Conservation (phyloP, 1,140 invertebrate genomes). For the Trachelipus rathkii region DNA sequence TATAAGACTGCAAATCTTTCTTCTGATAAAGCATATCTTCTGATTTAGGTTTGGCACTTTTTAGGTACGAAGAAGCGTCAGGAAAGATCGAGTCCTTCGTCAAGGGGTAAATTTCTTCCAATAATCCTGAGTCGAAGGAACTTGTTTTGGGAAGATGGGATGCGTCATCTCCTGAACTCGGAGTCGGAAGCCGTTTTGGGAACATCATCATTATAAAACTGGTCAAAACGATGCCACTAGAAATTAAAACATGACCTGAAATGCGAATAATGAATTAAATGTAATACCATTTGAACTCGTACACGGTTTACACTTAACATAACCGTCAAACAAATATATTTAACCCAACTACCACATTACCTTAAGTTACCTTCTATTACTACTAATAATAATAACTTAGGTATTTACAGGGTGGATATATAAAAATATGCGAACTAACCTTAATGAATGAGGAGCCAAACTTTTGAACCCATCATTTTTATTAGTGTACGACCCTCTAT, state of each 20-base stretch:
- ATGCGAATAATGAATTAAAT: not conserved
- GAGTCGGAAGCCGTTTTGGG: constrained; percentile 61
- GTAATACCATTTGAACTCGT: not conserved
- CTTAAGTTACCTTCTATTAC: too few relatives aligned
- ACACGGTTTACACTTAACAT: not conserved
- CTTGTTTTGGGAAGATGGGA: constrained; percentile 48
- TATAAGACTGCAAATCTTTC: not conserved
- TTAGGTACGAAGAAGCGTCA: not conserved
- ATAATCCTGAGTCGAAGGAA: constrained; percentile 14
- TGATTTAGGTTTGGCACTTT: not conserved
- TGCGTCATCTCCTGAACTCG: not conserved
- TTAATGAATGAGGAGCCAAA: too few relatives aligned
- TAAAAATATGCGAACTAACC: too few relatives aligned
- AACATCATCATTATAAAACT: constrained; percentile 84
- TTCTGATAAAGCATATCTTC: not conserved
- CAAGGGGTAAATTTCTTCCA: not conserved
- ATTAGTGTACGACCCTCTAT: too few relatives aligned
- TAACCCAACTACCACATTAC: too few relatives aligned
- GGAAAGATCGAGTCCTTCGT: not conserved
- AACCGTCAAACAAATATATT: not conserved
- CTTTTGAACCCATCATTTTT: too few relatives aligned
- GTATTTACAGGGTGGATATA: too few relatives aligned
- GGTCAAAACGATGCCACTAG: constrained; percentile 69
- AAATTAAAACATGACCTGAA: constrained; percentile 64
- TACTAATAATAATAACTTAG: too few relatives aligned